phyloP scores from a whole-genome alignment of 2,113 vertebrate species.

The Notiomystis cincta region DNA sequence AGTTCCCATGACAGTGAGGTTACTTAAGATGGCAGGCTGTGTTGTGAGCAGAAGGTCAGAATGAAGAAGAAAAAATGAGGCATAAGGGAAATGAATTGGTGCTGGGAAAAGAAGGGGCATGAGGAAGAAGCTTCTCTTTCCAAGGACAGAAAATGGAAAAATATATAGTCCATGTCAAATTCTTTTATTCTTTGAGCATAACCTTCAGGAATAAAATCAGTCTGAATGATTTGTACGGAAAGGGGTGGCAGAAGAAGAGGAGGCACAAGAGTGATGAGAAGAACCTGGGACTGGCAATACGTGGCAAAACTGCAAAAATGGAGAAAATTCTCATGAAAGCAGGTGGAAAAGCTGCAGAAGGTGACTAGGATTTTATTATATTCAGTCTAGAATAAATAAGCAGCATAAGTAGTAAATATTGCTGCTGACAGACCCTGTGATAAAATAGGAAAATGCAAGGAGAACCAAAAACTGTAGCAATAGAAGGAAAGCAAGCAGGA shows the following conservation, averaged over 20 bases:
- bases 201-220: background rate
- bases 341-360: background rate
- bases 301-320: background rate
- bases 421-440: background rate
- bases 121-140: background rate
- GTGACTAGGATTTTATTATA: background rate
- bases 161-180: background rate
- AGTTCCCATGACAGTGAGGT: background rate
- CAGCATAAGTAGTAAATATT: background rate
- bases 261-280: background rate
- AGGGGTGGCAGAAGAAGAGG: background rate
- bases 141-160: background rate
- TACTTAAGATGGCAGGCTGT: background rate
- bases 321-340: background rate
- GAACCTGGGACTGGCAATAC: background rate
- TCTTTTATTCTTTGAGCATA: background rate
- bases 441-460: background rate
- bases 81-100: background rate
- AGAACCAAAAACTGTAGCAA: background rate
- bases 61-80: background rate
- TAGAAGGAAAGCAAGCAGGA: background rate
- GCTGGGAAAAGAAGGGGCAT: background rate
- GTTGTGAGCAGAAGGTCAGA: background rate
- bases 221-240: background rate
- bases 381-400: background rate